Evolutionary conservation across 2,113 vertebrate species (phyloP).

Genomic region (Plectropomus leopardus): DNA sequence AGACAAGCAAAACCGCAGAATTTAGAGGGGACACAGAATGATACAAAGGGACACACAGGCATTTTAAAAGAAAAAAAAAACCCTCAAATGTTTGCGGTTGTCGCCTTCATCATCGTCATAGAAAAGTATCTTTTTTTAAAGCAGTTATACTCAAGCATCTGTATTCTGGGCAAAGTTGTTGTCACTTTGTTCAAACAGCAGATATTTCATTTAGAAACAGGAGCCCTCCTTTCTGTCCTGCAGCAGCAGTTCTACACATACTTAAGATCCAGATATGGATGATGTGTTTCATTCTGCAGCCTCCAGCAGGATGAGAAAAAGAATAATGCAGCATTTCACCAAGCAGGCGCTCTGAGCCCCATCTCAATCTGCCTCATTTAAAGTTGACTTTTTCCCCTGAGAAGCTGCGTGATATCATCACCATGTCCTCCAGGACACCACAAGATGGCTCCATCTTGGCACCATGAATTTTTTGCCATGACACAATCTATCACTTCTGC

Average conservation of each 20-base stretch:
- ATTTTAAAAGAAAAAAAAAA: too few species aligned
- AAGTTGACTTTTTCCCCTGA: constrained; percentile 24
- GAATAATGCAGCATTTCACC: constrained; percentile 40
- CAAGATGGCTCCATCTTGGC: constrained; percentile 67
- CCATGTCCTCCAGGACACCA: constrained; percentile 38
- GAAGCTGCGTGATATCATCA: constrained; percentile 1
- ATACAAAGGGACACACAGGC: too few species aligned
- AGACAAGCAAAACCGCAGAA: too few species aligned
- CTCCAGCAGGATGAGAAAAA: constrained; percentile 32
- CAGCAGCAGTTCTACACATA: constrained; percentile 23
- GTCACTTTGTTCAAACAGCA: constrained; percentile 5
- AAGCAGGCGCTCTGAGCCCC: constrained; percentile 16
- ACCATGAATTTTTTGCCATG: background rate
- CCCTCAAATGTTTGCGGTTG: too few species aligned
- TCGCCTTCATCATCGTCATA: too few species aligned
- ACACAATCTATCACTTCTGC: constrained; percentile 8
- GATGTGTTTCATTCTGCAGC: constrained; percentile 33
- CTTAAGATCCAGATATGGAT: constrained; percentile 28
- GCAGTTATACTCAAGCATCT: background rate
- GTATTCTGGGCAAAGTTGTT: background rate
- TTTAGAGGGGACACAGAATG: too few species aligned
- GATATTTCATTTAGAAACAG: background rate
- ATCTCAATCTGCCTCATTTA: constrained; percentile 38
- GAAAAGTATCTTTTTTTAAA: background rate
- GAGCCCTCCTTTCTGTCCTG: background rate